Percentiles rank a stretch among this genome's conserved stretches.
These are phyloP conservation scores for Stegostoma tigrinum DNA, from an alignment of 2,113 vertebrate genomes.

Conservation along the genomic window DNA sequence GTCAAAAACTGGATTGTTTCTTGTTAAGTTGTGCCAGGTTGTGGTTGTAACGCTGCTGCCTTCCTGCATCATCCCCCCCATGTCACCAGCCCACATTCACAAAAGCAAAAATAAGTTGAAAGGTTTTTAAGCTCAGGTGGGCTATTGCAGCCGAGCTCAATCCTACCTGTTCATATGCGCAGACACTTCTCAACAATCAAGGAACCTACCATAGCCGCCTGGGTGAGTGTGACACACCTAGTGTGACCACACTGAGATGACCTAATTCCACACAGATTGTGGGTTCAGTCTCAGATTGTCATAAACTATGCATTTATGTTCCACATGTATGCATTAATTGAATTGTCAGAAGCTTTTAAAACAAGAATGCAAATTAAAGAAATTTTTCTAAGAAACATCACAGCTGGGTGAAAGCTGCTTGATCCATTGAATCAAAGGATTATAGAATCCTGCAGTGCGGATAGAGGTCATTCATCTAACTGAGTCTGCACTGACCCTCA, in stretches of 20 bases:
- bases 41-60: not conserved
- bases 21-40: not conserved
- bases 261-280: not conserved
- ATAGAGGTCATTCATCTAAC: too few species aligned
- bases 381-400: too few species aligned
- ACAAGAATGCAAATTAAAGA: too few species aligned
- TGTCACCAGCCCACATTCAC: not conserved
- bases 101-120: not conserved
- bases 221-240: not conserved
- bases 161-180: too few species aligned
- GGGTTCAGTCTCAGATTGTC: not conserved
- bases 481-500: too few species aligned
- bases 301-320: not conserved
- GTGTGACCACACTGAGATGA: not conserved
- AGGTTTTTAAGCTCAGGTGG: not conserved
- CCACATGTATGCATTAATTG: not conserved
- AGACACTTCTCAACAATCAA: not conserved
- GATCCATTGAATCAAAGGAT: too few species aligned
- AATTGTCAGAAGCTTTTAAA: not conserved
- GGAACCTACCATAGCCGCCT: not conserved
- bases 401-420: too few species aligned
- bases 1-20: not conserved
- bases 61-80: not conserved
- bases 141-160: not conserved
- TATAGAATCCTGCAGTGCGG: too few species aligned